A percentile compares a stretch with the other conserved stretches of the same genome.
phyloP scores from a whole-genome alignment of 2,797 vertebrate genomes.

The Manis crassicaudata region DNA sequence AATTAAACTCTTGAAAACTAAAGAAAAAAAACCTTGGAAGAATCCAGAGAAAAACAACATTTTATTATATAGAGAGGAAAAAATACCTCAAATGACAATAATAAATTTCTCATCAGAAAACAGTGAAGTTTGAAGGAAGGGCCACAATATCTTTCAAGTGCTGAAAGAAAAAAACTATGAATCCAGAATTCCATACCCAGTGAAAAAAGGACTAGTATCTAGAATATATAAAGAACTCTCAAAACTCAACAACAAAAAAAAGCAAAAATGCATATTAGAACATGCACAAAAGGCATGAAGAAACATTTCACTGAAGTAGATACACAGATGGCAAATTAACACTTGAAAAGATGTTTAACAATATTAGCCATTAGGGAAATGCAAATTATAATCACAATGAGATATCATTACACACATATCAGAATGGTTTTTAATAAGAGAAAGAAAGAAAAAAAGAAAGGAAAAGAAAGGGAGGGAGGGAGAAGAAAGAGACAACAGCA shows the following conservation, averaged over 20 bases:
- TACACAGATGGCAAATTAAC: background rate
- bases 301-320: constrained; percentile 25
- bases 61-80: too few relatives aligned
- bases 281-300: background rate
- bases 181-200: background rate
- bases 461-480: background rate
- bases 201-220: background rate
- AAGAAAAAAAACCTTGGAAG: background rate
- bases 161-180: background rate
- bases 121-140: background rate
- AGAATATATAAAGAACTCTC: constrained; percentile 35
- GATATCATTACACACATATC: background rate
- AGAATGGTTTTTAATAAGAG: background rate
- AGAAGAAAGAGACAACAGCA: background rate
- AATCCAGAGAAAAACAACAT: background rate
- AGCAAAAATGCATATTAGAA: background rate
- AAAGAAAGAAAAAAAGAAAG: background rate
- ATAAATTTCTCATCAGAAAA: background rate
- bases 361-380: background rate
- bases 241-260: constrained; percentile 7
- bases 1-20: constrained; percentile 1
- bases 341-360: background rate
- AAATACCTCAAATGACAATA: background rate
- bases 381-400: background rate
- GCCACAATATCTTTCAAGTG: background rate